These are phyloP conservation scores for Peucedramus taeniatus DNA, from an alignment of 2,113 vertebrate genomes.

Conservation along the genomic window DNA sequence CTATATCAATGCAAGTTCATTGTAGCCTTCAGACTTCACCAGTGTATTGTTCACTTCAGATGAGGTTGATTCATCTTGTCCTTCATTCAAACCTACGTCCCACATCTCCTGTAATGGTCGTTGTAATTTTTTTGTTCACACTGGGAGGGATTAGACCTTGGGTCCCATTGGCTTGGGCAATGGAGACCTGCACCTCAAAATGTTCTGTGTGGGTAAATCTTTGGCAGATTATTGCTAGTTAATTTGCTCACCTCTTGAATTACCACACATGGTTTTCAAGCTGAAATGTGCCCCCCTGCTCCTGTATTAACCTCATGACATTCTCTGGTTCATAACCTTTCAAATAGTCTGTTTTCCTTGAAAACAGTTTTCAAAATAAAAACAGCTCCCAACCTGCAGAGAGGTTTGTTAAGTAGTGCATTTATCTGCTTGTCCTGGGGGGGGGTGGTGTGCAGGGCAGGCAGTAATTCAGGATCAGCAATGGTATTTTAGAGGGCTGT, in stretches of 20 bases:
- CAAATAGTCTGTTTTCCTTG: background rate
- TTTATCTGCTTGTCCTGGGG: background rate
- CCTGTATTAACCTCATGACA: background rate
- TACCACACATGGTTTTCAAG: background rate
- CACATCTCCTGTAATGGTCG: background rate
- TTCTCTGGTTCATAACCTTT: background rate
- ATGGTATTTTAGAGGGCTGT: background rate
- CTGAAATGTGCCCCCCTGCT: background rate
- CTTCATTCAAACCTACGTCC: background rate
- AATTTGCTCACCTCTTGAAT: background rate
- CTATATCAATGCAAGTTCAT: background rate
- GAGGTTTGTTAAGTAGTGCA: background rate
- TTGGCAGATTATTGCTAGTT: background rate
- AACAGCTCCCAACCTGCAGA: background rate
- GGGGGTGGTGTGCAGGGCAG: too few relatives aligned
- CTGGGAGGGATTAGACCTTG: background rate
- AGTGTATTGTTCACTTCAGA: background rate
- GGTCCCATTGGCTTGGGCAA: background rate
- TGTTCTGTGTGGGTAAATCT: background rate
- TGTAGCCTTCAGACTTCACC: background rate
- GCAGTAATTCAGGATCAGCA: background rate
- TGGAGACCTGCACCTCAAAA: background rate
- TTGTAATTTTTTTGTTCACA: background rate
- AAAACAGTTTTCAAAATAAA: background rate
- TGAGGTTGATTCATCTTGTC: background rate